Evolutionary conservation across 2,797 vertebrate genomes (phyloP), one percentile per base, ranked within the genome.

Genomic region (Pseudochromis fuscus): DNA sequence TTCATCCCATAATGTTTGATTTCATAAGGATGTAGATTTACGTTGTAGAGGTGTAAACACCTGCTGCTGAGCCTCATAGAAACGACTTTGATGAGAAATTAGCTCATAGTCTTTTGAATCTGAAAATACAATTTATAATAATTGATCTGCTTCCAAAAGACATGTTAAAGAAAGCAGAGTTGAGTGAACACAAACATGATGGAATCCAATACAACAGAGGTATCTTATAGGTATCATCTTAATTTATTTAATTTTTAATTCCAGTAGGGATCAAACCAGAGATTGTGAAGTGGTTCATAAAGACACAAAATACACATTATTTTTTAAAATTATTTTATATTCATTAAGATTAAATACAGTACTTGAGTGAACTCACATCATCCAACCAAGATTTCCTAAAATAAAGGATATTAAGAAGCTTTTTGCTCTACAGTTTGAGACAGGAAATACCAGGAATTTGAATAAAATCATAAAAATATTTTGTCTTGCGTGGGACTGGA

Each of bases 11-110:
- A 57, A 0, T 27, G 33, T 53, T 57, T 0, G 1, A 10, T 31
- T 16, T 33, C 31, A 5, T 71, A n/a, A 58, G 56, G 38, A 25
- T 44, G 33, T n/a, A n/a, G 49, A 28, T 28, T 37, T 31, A 10
- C 51, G 44, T 19, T 18, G 19, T 33, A 42, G 24, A 16, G 35
- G 21, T 55, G 51, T 56, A 67, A 61, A 25, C 30, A 60, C 7
- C 42, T 15, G 15, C 48, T 18, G 46, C 10, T 7, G 4, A 27
- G 6, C 15, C 18, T 12, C 16, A 55, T 18, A 27, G 12, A 9
- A 33, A 33, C 28, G 42, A 44, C 13, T 33, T 13, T 23, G 18
- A 23, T 58, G 6, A 56, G 48, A 19, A 55, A 24, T 35, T 40
- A 7, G 15, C 12, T 45, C n/a, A n/a, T n/a, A 24, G 4, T 38